Percentiles rank a stretch among this genome's conserved stretches.
Conservation (phyloP, 2,797 vertebrate genomes). For the Cirrhinus mrigala region DNA sequence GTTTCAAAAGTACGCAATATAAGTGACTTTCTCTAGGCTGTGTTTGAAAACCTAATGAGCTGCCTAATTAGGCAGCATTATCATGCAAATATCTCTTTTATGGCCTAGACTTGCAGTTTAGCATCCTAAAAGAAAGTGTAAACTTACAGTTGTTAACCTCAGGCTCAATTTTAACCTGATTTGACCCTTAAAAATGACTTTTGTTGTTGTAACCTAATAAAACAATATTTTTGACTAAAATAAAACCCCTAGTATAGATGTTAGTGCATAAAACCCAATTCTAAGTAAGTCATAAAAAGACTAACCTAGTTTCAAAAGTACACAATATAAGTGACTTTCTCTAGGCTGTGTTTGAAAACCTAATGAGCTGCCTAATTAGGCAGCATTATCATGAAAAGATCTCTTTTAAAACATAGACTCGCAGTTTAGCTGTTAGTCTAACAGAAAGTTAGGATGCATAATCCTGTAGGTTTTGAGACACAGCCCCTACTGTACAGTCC, state of each 20-base stretch:
- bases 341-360: neutral
- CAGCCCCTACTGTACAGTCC: conserved; percentile 20
- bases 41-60: neutral
- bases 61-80: neutral
- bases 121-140: no score
- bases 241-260: neutral
- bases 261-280: neutral
- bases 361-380: neutral
- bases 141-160: neutral
- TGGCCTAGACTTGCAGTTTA: neutral
- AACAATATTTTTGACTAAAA: neutral
- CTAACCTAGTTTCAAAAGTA: neutral
- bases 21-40: neutral
- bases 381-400: neutral
- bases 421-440: neutral
- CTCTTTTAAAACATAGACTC: neutral
- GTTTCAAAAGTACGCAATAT: neutral
- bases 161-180: neutral
- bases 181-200: neutral
- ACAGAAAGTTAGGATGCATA: neutral
- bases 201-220: neutral
- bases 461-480: neutral
- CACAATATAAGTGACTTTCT: neutral
- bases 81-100: neutral
- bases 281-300: neutral